Base-by-base conservation (phyloP, 2,888 invertebrate genomes). In the Mimumesa dahlbomi region DNA sequence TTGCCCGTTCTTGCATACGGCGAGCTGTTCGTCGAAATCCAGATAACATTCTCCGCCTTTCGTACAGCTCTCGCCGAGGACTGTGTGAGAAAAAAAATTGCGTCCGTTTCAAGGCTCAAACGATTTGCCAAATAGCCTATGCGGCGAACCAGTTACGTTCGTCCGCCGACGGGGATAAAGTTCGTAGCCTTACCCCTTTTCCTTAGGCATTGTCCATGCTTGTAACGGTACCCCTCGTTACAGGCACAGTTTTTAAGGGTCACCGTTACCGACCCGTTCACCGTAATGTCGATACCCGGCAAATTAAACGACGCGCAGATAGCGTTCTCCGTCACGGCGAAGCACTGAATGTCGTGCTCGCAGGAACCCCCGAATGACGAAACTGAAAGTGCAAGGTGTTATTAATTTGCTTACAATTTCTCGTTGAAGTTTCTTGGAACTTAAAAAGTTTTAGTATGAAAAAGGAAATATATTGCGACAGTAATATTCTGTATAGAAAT, bases 1-100 rank as follows among this genome's bases (percentile, higher is more conserved):
- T 1, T 22, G 34, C 2, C 59, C 67, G 4, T 77, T 82, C 46
- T 9, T 73, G 56, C 81, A 83, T 31, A 63, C 31, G 0, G 40
- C 58, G 6, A 16, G 18, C 0, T 74, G n/a, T 21, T 42, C 13
- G 34, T 66, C 38, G 18, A 36, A 59, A 48, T 59, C 65, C 45
- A 79, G 56, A 62, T 83, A 84, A 59, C 87, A 87, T 58, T 86
- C 84, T 3, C 66, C 75, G 1, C 65, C 34, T n/a, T 53, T 73
- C 3, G 25, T 2, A 43, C 85, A 87, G 9, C 42, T 43, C 50
- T 80, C 79, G 1, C 77, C 81, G n/a, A 85, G 68, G 63, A 62
- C 86, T 86, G 58, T 25, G 25, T 7, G 25, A 25, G 25, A 25
- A 25, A 25, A 25, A 25, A 5, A 5, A 7, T 25, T 25, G 25